A percentile compares a stretch with the other conserved stretches of the same genome.
phyloP scores from a whole-genome alignment of 37 sponge, comb jelly and placozoan genomes.

The Dysidea cf. avara region DNA sequence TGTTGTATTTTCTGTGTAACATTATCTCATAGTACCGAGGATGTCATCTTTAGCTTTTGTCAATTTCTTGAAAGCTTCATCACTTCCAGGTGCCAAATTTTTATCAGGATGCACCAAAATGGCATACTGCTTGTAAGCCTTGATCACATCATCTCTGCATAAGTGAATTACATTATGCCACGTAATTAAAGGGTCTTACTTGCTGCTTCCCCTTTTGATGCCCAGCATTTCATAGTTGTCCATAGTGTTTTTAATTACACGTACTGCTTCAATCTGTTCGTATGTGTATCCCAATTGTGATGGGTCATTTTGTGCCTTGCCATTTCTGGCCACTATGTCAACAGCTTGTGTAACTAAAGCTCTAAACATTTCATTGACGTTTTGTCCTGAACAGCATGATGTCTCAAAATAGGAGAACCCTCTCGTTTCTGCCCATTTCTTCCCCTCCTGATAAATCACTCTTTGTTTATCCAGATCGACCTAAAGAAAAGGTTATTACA shows the following conservation, averaged over 20 bases:
- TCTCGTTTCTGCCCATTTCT: constrained; percentile 84
- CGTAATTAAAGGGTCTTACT: no score
- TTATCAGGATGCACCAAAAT: constrained; percentile 92
- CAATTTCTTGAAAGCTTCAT: constrained; percentile 90
- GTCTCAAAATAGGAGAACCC: constrained; percentile 90
- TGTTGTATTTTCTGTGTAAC: neutral
- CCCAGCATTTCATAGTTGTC: constrained; percentile 75
- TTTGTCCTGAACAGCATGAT: constrained; percentile 74
- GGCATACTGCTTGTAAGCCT: constrained; percentile 82
- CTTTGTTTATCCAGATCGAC: constrained; percentile 48
- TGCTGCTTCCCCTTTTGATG: constrained; percentile 37
- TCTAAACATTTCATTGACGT: constrained; percentile 75
- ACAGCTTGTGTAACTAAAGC: constrained; percentile 22
- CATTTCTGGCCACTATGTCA: constrained; percentile 11
- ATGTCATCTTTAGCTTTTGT: constrained; percentile 70
- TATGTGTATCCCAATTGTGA: constrained; percentile 71
- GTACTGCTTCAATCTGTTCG: constrained; percentile 72
- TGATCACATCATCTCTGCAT: constrained; percentile 82
- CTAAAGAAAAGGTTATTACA: constrained; percentile 24
- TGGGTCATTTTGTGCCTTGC: constrained; percentile 1
- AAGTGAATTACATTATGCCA: no score
- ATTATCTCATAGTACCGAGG: constrained; percentile 27
- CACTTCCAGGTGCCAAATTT: constrained; percentile 88
- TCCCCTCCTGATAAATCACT: constrained; percentile 71
- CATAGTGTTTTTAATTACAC: constrained; percentile 39